Evolutionary conservation across 92 coral and sea anemone species (phyloP), one percentile per base, ranked within the genome.

Genomic region (Heliopora coerulea): DNA sequence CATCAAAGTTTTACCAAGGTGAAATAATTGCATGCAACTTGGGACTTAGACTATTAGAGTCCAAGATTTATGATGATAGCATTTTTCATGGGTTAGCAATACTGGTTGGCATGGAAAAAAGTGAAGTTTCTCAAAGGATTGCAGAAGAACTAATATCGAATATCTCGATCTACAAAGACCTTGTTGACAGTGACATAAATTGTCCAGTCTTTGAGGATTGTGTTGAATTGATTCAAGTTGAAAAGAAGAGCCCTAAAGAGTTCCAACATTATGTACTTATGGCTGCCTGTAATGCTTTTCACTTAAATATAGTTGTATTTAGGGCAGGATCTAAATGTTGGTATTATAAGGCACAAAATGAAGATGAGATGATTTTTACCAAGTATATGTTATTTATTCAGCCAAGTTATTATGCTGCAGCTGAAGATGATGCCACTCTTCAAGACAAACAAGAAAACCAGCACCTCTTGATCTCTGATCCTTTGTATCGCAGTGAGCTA

Each of bases 241-340:
- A 70, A 50, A 52, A 20, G 21, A 68, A 68, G 35, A 50, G 62
- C 19, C 77, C 77, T 0, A 70, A 70, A 33, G 62, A 70, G 15
- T 70, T 70, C 35, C 49, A 52, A 29, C 63, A 70, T 34, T 70
- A 52, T 70, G 77, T 63, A 70, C 77, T 70, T 14, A 70, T 70
- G 77, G 77, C 77, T 30, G 63, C 77, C 3, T 70, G 77, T 70
- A 70, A 70, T 52, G 77, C 77, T 52, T 70, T 70, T 41, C 0
- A 18, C n/a, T 12, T 52, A 19, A 33, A 70, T 54, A 50, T 70
- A 30, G 62, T 70, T 70, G 62, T 70, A 12, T 50, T 70, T 17
- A 31, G 44, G 8, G 50, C 62, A 1, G 19, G 62, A 4, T 57
- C 29, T 15, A 70, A 70, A 41, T 70, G 49, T 50, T 70, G 77